Evolutionary conservation across 2,113 vertebrate genomes (phyloP).

Genomic region (Aegotheles bennettii): DNA sequence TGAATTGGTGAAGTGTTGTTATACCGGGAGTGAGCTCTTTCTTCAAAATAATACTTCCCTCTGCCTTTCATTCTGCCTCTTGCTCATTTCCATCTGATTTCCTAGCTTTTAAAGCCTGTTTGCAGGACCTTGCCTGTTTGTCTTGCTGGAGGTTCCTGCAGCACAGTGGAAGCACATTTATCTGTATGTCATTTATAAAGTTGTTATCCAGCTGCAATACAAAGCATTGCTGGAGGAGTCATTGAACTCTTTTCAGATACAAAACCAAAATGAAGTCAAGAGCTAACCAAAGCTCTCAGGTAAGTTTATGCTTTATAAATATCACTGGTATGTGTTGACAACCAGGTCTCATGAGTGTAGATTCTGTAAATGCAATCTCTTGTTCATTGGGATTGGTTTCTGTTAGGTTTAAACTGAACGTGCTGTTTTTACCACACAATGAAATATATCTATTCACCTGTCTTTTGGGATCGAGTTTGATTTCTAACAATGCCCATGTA

Average conservation of each 20-base stretch:
- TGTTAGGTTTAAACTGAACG: neutral
- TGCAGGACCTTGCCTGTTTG: neutral
- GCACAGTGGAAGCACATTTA: neutral
- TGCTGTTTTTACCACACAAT: neutral
- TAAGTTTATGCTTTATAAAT: neutral
- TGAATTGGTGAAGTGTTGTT: neutral
- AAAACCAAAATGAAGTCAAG: neutral
- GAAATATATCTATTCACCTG: neutral
- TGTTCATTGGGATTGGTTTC: neutral
- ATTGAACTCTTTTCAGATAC: neutral
- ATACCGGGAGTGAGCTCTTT: neutral
- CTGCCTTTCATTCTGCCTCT: neutral
- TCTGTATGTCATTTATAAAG: neutral
- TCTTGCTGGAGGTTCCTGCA: neutral
- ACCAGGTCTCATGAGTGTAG: neutral
- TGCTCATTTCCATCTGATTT: neutral
- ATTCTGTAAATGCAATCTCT: neutral
- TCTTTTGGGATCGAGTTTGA: neutral
- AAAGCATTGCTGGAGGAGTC: neutral
- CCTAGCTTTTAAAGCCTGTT: neutral
- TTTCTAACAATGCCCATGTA: neutral
- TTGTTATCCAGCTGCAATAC: neutral
- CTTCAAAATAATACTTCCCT: neutral
- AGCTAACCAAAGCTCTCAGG: neutral
- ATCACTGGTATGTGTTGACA: neutral